Conservation (phyloP, 2,113 vertebrate genomes). For the Larimichthys polyactis region DNA sequence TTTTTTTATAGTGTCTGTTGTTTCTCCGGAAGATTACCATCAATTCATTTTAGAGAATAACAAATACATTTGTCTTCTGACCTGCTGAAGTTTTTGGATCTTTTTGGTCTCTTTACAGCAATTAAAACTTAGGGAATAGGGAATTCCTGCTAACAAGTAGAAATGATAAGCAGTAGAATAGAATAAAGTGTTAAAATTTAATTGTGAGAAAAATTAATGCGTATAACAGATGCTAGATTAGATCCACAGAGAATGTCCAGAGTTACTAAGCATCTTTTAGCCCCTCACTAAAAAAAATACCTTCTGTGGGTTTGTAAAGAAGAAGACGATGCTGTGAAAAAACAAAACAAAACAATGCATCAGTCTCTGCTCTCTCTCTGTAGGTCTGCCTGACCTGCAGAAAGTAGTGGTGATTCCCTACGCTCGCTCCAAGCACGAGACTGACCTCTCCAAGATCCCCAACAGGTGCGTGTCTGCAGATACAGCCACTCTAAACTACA, state of each 20-base stretch:
- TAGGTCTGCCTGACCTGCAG: constrained; percentile 92
- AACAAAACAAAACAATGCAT: neutral
- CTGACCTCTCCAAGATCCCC: constrained; percentile 92
- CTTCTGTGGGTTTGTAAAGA: neutral
- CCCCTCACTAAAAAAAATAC: neutral
- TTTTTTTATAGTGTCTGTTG: neutral
- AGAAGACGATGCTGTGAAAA: neutral
- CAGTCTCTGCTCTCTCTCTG: neutral
- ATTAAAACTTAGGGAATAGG: neutral
- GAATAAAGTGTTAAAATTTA: neutral
- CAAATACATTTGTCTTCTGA: neutral
- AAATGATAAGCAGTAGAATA: neutral
- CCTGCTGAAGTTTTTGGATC: neutral
- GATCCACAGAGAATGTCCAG: neutral
- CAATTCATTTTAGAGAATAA: neutral
- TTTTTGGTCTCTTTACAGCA: neutral
- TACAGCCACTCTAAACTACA: neutral
- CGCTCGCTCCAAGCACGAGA: constrained; percentile 84
- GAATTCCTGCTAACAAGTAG: neutral
- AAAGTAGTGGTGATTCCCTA: constrained; percentile 95
- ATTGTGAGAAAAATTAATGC: neutral
- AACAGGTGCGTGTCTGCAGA: constrained; percentile 80
- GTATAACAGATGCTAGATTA: neutral
- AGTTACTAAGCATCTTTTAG: neutral
- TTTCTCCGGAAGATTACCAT: neutral